Conservation (phyloP, 2,797 vertebrate species). For the Myotis findleyi region DNA sequence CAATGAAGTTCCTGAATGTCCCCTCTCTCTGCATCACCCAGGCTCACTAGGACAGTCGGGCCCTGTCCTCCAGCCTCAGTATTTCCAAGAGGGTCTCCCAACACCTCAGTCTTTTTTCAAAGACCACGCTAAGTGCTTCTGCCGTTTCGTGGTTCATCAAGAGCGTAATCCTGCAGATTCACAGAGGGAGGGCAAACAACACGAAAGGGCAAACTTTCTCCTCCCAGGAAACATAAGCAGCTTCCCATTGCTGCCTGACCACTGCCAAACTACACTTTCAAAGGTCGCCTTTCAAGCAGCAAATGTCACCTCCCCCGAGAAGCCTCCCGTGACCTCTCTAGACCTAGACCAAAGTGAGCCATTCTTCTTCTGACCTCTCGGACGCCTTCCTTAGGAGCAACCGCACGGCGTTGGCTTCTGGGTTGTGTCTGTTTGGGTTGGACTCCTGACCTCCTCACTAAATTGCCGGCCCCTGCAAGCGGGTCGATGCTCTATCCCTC, state of each 20-base stretch:
- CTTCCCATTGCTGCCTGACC: neutral
- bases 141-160: neutral
- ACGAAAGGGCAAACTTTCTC: neutral
- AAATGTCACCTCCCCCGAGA: neutral
- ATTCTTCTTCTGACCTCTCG: neutral
- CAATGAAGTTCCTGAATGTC: neutral
- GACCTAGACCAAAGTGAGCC: neutral
- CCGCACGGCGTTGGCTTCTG: neutral
- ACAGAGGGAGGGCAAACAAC: neutral
- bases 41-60: neutral
- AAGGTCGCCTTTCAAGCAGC: conserved; percentile 1
- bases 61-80: neutral
- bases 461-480: neutral
- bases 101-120: neutral
- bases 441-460: neutral
- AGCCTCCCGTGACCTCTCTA: neutral
- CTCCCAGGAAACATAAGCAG: neutral
- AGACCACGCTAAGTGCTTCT: neutral
- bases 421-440: neutral
- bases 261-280: neutral
- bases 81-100: neutral
- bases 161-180: neutral
- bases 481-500: rapidly evolving
- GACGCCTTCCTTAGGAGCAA: neutral
- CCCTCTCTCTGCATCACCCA: neutral